Evolutionary conservation across 2,113 vertebrate species (phyloP), one percentile per base, ranked within the genome.

Genomic region (Hydrochoerus hydrochaeris): DNA sequence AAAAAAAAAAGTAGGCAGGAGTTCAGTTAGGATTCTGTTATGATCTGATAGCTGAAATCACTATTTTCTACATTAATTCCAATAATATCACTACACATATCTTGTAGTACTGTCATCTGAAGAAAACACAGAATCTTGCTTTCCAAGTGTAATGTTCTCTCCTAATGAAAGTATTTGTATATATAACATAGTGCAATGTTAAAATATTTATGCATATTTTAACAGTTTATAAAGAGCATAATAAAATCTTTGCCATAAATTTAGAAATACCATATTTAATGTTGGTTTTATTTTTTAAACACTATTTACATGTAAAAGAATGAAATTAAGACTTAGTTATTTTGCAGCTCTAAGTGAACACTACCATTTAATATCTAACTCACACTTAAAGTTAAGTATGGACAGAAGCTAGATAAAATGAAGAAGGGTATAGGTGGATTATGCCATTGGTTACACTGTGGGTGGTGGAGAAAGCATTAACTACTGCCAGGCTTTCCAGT

Each of bases 241-340:
- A 62, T 85, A 85, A 75, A 95, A 62, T 62, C 8, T 65, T 85
- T 89, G 26, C 32, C 26, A 58, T 92, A 84, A 87, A 57, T 16
- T 62, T 63, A 86, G 41, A 89, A 93, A 87, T 84, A 73, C 2
- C 91, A 4, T 20, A 62, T 80, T 54, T 65, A 62, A 46, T 28
- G 57, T 88, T 46, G 12, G 0, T 92, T 73, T 91, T 71, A 85
- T 91, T 80, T 86, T 83, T 38, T 80, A 54, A 52, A 58, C 82
- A 88, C 19, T 26, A 85, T 88, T 96, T 46, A 57, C 7, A 69
- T 41, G 12, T 63, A 87, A 95, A 94, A 95, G 81, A 14, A 75
- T 88, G 19, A 85, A 96, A 92, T 35, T 84, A 35, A 5, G 22
- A 90, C 11, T n/a, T n/a, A 82, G 24, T 60, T 92, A 44, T 60